phyloP scores from a whole-genome alignment of 1,140 invertebrate genomes.

The Drosophila arizonae region DNA sequence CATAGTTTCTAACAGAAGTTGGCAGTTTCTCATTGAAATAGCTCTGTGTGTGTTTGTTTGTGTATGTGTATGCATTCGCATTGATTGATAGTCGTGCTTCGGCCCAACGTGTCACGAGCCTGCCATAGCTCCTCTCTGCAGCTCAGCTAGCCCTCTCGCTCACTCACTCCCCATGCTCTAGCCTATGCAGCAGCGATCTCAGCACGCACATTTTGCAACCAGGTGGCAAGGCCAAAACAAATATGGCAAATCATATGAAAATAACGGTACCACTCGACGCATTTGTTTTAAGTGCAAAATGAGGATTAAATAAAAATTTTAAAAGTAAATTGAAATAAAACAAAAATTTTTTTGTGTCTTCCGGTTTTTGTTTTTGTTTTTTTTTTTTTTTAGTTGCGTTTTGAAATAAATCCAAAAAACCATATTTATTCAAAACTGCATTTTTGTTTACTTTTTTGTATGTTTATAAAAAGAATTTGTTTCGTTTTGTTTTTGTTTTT shows the following conservation, averaged over 20 bases:
- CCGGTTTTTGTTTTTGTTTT: constrained; percentile 45
- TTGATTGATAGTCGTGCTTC: not conserved
- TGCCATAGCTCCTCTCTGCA: not conserved
- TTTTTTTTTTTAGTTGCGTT: constrained; percentile 67
- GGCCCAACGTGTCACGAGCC: not conserved
- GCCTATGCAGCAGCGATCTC: constrained; percentile 10
- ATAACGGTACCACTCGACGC: not conserved
- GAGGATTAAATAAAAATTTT: no score
- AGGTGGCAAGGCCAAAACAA: constrained; percentile 20
- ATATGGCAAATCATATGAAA: no score
- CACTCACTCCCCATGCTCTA: not conserved
- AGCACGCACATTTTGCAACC: not conserved
- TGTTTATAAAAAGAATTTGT: constrained; percentile 65
- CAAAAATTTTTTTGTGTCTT: constrained; percentile 60
- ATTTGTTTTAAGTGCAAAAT: not conserved
- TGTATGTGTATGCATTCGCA: constrained; percentile 1
- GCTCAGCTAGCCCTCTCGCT: not conserved
- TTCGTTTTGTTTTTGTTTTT: constrained; percentile 34
- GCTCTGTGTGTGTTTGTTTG: constrained; percentile 16
- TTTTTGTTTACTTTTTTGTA: constrained; percentile 48
- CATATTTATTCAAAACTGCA: constrained; percentile 83
- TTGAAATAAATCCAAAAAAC: constrained; percentile 83
- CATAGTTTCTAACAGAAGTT: constrained; percentile 51
- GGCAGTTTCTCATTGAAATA: constrained; percentile 58
- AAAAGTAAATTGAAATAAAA: constrained; percentile 52